Percentiles rank a stretch among this genome's conserved stretches.
These are phyloP conservation scores for Cyphomyrmex costatus DNA, from an alignment of 1,140 invertebrate genomes.

Conservation along the genomic window DNA sequence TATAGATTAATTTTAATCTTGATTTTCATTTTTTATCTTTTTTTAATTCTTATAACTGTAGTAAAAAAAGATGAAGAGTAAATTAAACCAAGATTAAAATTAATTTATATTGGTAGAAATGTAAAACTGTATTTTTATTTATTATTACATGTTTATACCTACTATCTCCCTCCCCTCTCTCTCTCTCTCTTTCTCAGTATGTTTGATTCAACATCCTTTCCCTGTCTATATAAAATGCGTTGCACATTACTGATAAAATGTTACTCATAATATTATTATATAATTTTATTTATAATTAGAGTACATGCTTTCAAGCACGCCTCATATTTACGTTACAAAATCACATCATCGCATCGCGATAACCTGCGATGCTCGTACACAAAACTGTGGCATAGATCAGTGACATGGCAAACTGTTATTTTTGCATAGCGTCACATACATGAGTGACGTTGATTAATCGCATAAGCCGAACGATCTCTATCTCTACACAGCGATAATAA, in stretches of 20 bases:
- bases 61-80: too few species aligned
- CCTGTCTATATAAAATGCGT: conserved; percentile 12
- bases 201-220: background rate
- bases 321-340: conserved; percentile 45
- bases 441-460: conserved; percentile 49
- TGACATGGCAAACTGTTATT: conserved; percentile 43
- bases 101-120: too few species aligned
- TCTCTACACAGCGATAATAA: conserved; percentile 31
- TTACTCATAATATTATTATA: conserved; percentile 37
- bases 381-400: conserved; percentile 1
- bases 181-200: background rate
- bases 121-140: background rate
- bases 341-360: background rate
- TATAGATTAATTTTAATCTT: too few species aligned
- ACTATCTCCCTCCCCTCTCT: background rate
- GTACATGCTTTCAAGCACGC: conserved; percentile 37
- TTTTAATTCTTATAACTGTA: too few species aligned
- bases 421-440: conserved; percentile 19
- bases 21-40: too few species aligned
- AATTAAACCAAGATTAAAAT: too few species aligned
- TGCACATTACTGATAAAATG: conserved; percentile 30
- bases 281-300: conserved; percentile 50
- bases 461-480: conserved; percentile 25
- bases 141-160: background rate
- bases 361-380: background rate